Percentiles rank a stretch among this genome's conserved stretches.
Conservation (phyloP, 2,888 invertebrate species). For the Dichetophora obliterata region DNA sequence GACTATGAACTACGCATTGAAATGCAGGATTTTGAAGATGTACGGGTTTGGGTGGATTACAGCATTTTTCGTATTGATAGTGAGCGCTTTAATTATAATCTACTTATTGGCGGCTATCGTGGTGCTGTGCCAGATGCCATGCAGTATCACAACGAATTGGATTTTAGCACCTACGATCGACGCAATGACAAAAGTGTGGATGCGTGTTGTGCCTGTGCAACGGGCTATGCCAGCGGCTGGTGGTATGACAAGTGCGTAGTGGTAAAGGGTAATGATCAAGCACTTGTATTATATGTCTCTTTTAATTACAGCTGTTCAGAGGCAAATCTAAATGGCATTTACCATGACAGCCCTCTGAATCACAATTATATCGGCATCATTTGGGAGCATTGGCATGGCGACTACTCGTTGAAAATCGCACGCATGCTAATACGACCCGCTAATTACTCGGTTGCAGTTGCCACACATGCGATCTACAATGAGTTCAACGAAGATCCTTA, state of each 20-base stretch:
- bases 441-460: background rate
- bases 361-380: constrained; percentile 72
- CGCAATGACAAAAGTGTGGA: constrained; percentile 71
- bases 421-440: constrained; percentile 70
- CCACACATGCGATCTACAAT: background rate
- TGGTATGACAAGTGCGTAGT: constrained; percentile 73
- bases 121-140: constrained; percentile 73
- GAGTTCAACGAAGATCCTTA: constrained; percentile 47
- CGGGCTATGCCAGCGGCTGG: constrained; percentile 74
- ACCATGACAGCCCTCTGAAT: constrained; percentile 67
- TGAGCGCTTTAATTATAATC: constrained; percentile 69
- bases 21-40: constrained; percentile 50
- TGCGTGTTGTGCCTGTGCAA: constrained; percentile 72
- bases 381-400: constrained; percentile 75
- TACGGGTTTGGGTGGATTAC: constrained; percentile 72
- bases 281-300: background rate
- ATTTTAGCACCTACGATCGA: constrained; percentile 68
- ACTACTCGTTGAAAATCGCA: constrained; percentile 71
- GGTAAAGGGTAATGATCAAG: too few species aligned
- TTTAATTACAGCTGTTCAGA: constrained; percentile 71
- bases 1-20: constrained; percentile 57
- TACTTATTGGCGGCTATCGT: constrained; percentile 70
- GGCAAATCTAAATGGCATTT: constrained; percentile 73
- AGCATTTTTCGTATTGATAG: constrained; percentile 66
- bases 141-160: constrained; percentile 71